phyloP scores from a whole-genome alignment of 2,888 invertebrate species.

The Thysanoteuthis rhombus region DNA sequence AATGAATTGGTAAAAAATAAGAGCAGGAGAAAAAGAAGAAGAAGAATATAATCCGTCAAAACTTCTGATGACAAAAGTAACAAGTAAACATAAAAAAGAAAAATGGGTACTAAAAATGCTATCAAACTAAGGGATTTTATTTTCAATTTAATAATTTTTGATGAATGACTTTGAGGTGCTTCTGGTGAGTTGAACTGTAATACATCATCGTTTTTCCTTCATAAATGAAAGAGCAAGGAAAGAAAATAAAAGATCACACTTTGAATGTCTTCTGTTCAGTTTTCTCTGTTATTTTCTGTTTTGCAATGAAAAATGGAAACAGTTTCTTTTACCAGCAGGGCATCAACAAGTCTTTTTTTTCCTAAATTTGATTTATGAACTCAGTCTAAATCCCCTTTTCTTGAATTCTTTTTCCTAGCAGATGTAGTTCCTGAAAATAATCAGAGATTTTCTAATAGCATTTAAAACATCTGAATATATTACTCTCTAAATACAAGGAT shows the following conservation, averaged over 20 bases:
- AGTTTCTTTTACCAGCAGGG: background rate
- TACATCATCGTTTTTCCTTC: background rate
- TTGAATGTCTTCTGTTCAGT: background rate
- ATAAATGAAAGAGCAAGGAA: background rate
- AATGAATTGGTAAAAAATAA: background rate
- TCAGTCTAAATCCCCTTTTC: background rate
- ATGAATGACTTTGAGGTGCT: background rate
- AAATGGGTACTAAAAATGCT: background rate
- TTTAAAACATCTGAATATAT: background rate
- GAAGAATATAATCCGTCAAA: background rate
- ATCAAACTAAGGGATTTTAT: background rate
- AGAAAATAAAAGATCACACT: background rate
- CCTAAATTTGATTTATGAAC: background rate
- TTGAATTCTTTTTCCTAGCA: background rate
- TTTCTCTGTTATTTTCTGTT: background rate
- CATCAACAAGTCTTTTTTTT: background rate
- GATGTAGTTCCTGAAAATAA: background rate
- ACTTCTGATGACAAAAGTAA: background rate
- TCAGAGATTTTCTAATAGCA: background rate
- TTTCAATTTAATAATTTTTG: constrained; percentile 12
- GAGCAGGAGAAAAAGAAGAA: background rate
- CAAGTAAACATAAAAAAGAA: background rate
- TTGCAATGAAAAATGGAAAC: background rate
- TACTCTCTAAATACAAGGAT: background rate
- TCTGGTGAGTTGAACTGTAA: background rate